Conservation (phyloP, 2,113 vertebrate genomes). For the Python bivittatus region DNA sequence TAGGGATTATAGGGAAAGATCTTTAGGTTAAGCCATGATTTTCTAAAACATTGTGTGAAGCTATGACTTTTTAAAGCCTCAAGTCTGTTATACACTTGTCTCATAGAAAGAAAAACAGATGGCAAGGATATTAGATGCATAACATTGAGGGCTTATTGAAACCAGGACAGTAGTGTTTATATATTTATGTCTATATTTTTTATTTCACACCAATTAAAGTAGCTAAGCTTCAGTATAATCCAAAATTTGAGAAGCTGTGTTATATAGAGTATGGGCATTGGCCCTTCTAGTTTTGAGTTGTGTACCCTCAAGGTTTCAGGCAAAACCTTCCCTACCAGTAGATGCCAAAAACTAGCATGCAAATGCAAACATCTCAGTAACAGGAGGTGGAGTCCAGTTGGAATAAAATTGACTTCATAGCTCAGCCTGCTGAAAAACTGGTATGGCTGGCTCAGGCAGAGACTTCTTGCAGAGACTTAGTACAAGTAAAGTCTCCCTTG, state of each 20-base stretch:
- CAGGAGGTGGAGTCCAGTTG: background rate
- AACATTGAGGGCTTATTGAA: background rate
- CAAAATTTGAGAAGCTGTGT: background rate
- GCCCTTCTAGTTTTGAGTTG: background rate
- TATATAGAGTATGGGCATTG: background rate
- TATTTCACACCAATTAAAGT: background rate
- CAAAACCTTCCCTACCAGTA: background rate
- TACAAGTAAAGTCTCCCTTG: background rate
- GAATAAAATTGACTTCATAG: background rate
- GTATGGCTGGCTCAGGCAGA: background rate
- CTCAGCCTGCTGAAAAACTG: background rate
- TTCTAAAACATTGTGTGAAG: background rate
- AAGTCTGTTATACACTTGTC: background rate
- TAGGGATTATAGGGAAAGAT: background rate
- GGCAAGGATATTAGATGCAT: background rate
- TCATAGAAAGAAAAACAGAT: background rate
- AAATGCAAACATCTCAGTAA: background rate
- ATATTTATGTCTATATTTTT: background rate
- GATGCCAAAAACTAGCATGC: background rate
- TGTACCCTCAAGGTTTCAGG: background rate
- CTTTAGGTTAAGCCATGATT: background rate
- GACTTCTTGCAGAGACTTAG: background rate
- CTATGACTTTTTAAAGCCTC: background rate
- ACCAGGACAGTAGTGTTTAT: background rate
- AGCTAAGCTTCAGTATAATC: background rate